These are phyloP conservation scores for Drosophila persimilis DNA, from an alignment of 1,140 invertebrate species.

Conservation along the genomic window DNA sequence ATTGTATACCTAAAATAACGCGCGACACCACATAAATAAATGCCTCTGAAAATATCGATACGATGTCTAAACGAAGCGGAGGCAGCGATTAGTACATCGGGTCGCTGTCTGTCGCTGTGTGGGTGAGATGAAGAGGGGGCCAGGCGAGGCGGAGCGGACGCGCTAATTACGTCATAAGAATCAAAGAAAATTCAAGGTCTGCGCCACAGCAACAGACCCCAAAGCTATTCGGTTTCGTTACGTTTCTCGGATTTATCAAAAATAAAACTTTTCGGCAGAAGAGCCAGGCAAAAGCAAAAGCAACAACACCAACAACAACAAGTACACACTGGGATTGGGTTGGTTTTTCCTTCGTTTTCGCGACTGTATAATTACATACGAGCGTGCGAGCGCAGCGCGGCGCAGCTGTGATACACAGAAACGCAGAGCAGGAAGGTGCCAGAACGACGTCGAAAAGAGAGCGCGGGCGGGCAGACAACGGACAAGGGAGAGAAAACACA, in stretches of 20 bases:
- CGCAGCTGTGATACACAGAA: conserved; percentile 71
- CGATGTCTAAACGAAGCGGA: conserved; percentile 73
- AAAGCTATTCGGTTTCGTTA: conserved; percentile 75
- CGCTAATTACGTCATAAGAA: conserved; percentile 81
- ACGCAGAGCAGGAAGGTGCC: conserved; percentile 37
- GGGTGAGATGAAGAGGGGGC: conserved; percentile 37
- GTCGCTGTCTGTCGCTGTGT: conserved; percentile 43
- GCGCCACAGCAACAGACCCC: conserved; percentile 43
- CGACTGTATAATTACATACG: conserved; percentile 75
- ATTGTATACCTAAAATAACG: conserved; percentile 43
- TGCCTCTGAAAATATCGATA: conserved; percentile 78
- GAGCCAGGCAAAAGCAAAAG: conserved; percentile 21
- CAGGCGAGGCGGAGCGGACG: conserved; percentile 39
- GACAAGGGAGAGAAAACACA: conserved; percentile 40
- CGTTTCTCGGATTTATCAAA: conserved; percentile 72
- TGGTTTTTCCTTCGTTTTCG: conserved; percentile 47
- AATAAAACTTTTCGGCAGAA: conserved; percentile 64
- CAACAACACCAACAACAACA: conserved; percentile 40
- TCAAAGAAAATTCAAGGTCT: conserved; percentile 81
- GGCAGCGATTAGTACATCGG: conserved; percentile 77
- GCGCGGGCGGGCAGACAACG: conserved; percentile 34
- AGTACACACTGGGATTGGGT: conserved; percentile 43
- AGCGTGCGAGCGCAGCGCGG: conserved; percentile 45
- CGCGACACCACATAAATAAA: conserved; percentile 68
- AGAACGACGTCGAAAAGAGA: conserved; percentile 39